Evolutionary conservation across 2,113 vertebrate species (phyloP).

Genomic region (Capra hircus): DNA sequence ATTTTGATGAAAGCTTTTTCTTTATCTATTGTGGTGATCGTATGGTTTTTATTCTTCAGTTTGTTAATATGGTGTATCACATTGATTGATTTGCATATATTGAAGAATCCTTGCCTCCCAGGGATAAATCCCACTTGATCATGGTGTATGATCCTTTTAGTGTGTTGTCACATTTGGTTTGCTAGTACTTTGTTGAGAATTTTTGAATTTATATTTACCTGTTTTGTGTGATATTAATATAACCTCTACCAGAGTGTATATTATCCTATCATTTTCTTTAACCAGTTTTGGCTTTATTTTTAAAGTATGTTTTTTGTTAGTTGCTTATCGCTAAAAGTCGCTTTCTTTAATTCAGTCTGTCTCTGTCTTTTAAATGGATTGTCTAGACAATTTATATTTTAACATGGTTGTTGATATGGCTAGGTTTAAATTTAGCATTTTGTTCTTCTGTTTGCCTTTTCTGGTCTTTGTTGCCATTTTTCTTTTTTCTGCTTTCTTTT

Average conservation of each 20-base stretch:
- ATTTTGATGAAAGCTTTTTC: background rate
- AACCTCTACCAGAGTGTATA: background rate
- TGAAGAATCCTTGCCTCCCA: background rate
- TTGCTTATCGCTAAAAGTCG: background rate
- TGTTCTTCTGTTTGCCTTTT: background rate
- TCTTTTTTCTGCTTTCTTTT: background rate
- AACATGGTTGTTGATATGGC: background rate
- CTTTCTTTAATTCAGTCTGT: background rate
- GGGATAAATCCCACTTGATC: background rate
- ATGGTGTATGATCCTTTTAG: background rate
- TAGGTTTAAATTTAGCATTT: conserved; percentile 15
- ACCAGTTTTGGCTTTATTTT: conserved; percentile 3
- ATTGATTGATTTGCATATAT: background rate
- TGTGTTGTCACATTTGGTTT: background rate
- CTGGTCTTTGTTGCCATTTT: background rate
- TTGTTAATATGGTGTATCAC: background rate
- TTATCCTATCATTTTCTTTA: background rate
- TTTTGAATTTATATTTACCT: background rate
- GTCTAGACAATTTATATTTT: background rate
- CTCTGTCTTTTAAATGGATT: background rate
- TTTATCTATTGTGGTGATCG: background rate
- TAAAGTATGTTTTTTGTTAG: conserved; percentile 16
- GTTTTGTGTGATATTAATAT: conserved; percentile 24
- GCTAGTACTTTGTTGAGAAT: background rate
- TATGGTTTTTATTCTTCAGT: background rate